Evolutionary conservation across 1,140 invertebrate genomes (phyloP).

Genomic region (Brachionus sp.): DNA sequence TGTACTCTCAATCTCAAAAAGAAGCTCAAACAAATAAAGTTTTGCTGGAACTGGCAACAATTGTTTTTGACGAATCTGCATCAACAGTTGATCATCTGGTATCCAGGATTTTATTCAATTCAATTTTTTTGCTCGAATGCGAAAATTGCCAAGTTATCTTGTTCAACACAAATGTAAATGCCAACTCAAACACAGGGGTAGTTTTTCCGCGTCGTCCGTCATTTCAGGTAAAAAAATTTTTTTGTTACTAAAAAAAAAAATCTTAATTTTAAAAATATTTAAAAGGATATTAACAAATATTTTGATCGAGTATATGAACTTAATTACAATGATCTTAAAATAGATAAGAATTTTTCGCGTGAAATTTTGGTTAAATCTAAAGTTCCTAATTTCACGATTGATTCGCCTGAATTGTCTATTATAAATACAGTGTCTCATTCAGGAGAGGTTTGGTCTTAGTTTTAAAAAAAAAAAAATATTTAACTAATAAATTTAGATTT

Average conservation of each 20-base stretch:
- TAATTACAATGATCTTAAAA: conserved; percentile 18
- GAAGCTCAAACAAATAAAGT: conserved; percentile 46
- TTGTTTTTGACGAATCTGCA: conserved; percentile 41
- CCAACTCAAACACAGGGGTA: background rate
- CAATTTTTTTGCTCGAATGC: conserved; percentile 41
- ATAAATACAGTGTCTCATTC: conserved; percentile 34
- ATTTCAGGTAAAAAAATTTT: background rate
- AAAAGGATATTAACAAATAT: conserved; percentile 14
- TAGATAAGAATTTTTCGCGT: background rate
- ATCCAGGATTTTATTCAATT: conserved; percentile 28
- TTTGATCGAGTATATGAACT: conserved; percentile 39
- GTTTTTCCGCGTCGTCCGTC: conserved; percentile 3
- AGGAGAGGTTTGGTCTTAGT: background rate
- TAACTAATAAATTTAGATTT: background rate
- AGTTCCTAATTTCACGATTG: background rate
- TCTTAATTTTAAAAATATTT: background rate
- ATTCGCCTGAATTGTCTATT: background rate
- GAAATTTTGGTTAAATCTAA: conserved; percentile 30
- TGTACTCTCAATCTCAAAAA: conserved; percentile 41
- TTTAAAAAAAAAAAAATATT: no score
- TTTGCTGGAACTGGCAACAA: conserved; percentile 38
- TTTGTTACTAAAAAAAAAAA: background rate
- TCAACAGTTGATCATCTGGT: conserved; percentile 36
- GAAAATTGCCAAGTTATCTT: conserved; percentile 42
- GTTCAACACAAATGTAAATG: background rate